These are phyloP conservation scores for Lucifuga dentata DNA, from an alignment of 2,113 vertebrate genomes.

Conservation along the genomic window DNA sequence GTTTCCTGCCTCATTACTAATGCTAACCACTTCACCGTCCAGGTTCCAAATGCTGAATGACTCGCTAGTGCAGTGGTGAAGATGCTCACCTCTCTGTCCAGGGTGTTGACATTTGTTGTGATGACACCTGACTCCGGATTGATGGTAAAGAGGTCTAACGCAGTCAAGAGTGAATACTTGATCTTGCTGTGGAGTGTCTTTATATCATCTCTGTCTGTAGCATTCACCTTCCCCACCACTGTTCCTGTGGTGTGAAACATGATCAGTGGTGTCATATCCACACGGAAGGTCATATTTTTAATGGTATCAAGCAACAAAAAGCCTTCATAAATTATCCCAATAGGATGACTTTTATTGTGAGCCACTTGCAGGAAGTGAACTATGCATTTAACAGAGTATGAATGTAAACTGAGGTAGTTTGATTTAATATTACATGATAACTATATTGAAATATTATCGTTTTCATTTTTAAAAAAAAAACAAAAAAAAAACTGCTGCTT, in stretches of 20 bases:
- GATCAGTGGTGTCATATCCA: not conserved
- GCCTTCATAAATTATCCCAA: too few relatives aligned
- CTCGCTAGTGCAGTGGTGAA: not conserved
- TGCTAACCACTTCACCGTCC: too few relatives aligned
- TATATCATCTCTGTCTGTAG: conserved; percentile 85
- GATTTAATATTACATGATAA: too few relatives aligned
- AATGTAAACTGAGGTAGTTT: too few relatives aligned
- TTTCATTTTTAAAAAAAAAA: too few relatives aligned
- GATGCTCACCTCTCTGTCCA: conserved; percentile 90
- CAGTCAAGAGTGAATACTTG: conserved; percentile 80
- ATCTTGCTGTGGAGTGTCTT: conserved; percentile 79
- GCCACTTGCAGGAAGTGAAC: too few relatives aligned
- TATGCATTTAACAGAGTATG: too few relatives aligned
- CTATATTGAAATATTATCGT: too few relatives aligned
- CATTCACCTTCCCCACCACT: conserved; percentile 81
- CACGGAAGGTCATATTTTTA: not conserved
- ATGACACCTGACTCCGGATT: conserved; percentile 82
- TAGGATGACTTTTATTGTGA: too few relatives aligned
- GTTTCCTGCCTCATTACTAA: not conserved
- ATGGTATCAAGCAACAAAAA: too few relatives aligned
- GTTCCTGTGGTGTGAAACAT: conserved; percentile 73
- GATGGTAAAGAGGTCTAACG: conserved; percentile 75
- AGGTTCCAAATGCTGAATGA: not conserved
- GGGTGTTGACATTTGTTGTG: conserved; percentile 57
- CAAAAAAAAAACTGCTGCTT: too few relatives aligned